Conservation (phyloP, 2,888 invertebrate species). For the Odontomyia ornata region DNA sequence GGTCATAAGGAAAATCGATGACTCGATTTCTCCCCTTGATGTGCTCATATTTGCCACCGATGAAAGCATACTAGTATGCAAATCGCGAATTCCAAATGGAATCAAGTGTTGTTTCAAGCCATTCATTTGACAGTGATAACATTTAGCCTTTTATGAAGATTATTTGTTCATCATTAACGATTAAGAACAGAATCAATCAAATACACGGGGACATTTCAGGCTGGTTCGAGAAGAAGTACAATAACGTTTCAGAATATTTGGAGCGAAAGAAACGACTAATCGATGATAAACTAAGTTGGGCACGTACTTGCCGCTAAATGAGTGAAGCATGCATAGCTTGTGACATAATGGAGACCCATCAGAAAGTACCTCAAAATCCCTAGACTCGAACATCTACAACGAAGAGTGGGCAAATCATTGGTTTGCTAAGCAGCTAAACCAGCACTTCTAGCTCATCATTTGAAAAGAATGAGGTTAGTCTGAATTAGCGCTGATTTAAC, state of each 20-base stretch:
- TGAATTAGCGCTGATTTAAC: constrained; percentile 15
- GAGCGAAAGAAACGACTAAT: constrained; percentile 78
- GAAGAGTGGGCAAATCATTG: constrained; percentile 54
- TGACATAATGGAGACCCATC: constrained; percentile 95
- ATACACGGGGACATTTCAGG: constrained; percentile 64
- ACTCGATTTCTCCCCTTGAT: constrained; percentile 62
- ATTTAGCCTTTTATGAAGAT: constrained; percentile 1
- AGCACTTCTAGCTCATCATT: neutral
- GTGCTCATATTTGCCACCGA: constrained; percentile 65
- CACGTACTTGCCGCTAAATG: no score
- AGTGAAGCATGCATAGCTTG: no score
- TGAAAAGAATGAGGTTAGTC: neutral
- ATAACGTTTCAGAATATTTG: constrained; percentile 82
- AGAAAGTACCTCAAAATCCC: constrained; percentile 88
- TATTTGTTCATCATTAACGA: neutral
- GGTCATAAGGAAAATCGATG: constrained; percentile 56
- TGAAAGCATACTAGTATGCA: constrained; percentile 63
- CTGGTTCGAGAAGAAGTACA: constrained; percentile 80
- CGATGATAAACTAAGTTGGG: constrained; percentile 65
- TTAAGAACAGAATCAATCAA: neutral
- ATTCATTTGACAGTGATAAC: constrained; percentile 13
- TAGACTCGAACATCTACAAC: constrained; percentile 69
- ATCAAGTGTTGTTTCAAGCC: constrained; percentile 39
- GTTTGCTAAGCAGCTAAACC: neutral
- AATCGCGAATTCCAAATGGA: constrained; percentile 51